Percentiles rank a stretch among this genome's conserved stretches.
Evolutionary conservation across 2,888 invertebrate genomes (phyloP).

Genomic region (Hemicrepidius hirtus): DNA sequence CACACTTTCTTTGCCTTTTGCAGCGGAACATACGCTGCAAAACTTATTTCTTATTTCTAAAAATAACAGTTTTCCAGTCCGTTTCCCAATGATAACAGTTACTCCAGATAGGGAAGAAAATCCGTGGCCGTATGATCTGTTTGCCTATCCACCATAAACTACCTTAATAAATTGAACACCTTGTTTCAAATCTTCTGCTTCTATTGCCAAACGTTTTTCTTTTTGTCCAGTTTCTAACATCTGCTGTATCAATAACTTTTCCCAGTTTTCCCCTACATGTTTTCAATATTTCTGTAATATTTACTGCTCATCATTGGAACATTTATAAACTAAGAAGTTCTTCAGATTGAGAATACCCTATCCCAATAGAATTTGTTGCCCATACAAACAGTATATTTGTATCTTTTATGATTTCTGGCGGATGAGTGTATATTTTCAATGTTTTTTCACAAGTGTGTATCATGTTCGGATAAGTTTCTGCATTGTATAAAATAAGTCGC

Average conservation of each 20-base stretch:
- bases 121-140: too few relatives aligned
- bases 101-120: slow-evolving; percentile 11
- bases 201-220: neutral
- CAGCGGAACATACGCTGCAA: neutral
- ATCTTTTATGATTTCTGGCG: neutral
- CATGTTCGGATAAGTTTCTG: too few relatives aligned
- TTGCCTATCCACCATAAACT: slow-evolving; percentile 3
- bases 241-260: neutral
- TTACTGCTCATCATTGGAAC: slow-evolving; percentile 7
- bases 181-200: neutral
- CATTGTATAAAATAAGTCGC: too few relatives aligned
- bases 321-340: neutral
- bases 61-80: slow-evolving; percentile 9
- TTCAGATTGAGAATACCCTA: too few relatives aligned
- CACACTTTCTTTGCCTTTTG: too few relatives aligned
- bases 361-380: neutral
- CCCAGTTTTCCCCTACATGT: neutral
- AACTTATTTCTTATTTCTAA: slow-evolving; percentile 14
- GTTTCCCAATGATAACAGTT: slow-evolving; percentile 14
- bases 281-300: neutral
- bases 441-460: neutral
- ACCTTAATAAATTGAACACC: slow-evolving; percentile 11
- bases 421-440: neutral
- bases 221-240: neutral
- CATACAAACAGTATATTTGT: neutral